A percentile compares a stretch with the other conserved stretches of the same genome.
Evolutionary conservation across 2,113 vertebrate species (phyloP).

Genomic region (Podarcis muralis): DNA sequence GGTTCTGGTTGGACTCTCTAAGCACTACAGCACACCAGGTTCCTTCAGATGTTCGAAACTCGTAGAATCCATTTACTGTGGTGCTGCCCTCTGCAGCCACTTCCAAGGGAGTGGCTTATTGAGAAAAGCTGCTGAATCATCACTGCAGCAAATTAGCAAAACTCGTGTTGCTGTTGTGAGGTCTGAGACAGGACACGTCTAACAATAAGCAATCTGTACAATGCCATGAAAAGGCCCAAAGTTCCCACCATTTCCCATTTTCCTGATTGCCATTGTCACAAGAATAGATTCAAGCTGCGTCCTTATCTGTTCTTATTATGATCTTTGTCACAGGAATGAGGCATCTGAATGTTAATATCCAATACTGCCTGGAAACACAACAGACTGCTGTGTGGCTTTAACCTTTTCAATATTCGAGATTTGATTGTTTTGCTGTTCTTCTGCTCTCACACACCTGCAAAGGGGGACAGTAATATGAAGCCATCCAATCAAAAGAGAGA

Average conservation of each 20-base stretch:
- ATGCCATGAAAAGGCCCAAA: neutral
- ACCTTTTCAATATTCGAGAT: constrained; percentile 71
- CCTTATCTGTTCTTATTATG: constrained; percentile 68
- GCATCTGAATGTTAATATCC: constrained; percentile 59
- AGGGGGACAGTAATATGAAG: constrained; percentile 59
- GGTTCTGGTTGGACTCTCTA: too few relatives aligned
- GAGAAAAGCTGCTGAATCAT: constrained; percentile 7
- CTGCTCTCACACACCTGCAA: constrained; percentile 52
- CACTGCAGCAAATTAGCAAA: constrained; percentile 52
- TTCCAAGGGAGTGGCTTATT: constrained; percentile 38
- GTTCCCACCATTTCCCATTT: constrained; percentile 20
- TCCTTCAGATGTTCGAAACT: neutral
- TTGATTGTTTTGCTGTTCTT: constrained; percentile 62
- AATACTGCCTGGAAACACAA: constrained; percentile 13
- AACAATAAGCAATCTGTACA: constrained; percentile 45
- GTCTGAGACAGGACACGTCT: neutral
- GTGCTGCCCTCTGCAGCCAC: constrained; percentile 32
- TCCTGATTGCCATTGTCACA: constrained; percentile 51
- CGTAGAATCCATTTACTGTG: constrained; percentile 14
- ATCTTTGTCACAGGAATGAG: constrained; percentile 61
- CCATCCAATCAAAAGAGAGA: constrained; percentile 60
- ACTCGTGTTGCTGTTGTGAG: neutral
- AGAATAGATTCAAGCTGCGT: constrained; percentile 48
- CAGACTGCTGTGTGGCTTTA: constrained; percentile 33
- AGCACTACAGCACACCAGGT: too few relatives aligned